Evolutionary conservation across 2,113 vertebrate species (phyloP), one percentile per base, ranked within the genome.

Genomic region (Marmota monax): DNA sequence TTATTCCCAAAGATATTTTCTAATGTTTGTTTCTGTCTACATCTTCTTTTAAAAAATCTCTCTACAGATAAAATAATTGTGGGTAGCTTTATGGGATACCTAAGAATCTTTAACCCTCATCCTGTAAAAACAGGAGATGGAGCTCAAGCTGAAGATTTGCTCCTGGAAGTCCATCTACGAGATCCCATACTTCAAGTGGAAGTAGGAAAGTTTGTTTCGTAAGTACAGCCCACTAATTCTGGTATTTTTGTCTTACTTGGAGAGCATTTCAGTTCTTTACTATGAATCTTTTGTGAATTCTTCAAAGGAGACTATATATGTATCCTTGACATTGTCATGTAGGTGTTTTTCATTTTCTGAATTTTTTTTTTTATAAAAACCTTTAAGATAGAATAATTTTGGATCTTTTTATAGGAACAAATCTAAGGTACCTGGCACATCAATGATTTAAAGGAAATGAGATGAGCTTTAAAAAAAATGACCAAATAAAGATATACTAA

Each of bases 191-290:
- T 99, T 89, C 99, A 99, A 96, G 98, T 99, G 97, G 99, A 99
- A 99, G 98, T 99, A 77, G 99, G 99, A 87, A 99, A 99, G 98
- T 99, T 99, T 96, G 99, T 99, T 98, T 99, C 99, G 99, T 99
- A 99, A 99, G 99, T 99, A 97, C 4, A 37, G 23, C 9, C 8
- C n/a, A 53, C 48, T n/a, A 17, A 27, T 80, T 56, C 3, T 56
- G 67, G 16, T 25, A 12, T 53, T 76, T 76, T 63, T 27, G 9
- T 86, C 18, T 72, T 48, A 45, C 4, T 42, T 83, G 51, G 11
- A 48, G 65, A 77, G 39, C 39, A 11, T 48, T 45, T 65, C 25
- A 76, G 0, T 84, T 10, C 10, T 39, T 45, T 22, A 29, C 42
- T 53, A 9, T 88, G 69, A 79, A 23, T 65, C 39, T 73, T 85